Base-by-base conservation (phyloP, 2,797 vertebrate species). In the Hapalemur alaotrensis region DNA sequence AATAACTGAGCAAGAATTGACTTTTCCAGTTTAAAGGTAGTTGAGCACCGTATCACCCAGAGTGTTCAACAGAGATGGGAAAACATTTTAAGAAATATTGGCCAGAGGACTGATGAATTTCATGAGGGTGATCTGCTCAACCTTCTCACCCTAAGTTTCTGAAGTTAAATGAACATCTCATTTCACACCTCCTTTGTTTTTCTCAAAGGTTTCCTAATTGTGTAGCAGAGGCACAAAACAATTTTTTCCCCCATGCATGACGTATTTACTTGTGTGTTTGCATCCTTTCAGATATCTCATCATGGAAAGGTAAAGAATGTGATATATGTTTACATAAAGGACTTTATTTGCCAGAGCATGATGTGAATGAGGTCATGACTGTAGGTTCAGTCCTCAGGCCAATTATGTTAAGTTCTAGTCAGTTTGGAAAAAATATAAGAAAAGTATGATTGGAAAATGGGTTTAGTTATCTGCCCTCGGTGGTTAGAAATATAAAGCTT, bases 1-100 rank as follows among this genome's bases (percentile, higher is more conserved):
- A 93, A 38, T 91, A 93, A 89, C 46, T 78, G 59, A 92, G 84
- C 80, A 95, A 95, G 81, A 87, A 90, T 30, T 0, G 20, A 78
- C 48, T 52, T 78, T 59, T 59, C 12, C 30, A 93, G 61, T 59
- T 86, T 86, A 59, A 72, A 73, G 38, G 41, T 61, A 65, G 32
- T 86, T 86, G 41, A 87, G 30, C 61, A 79, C 20, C 12, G n/a
- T 65, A 25, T 79, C 69, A 86, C 22, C 59, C 41, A 67, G 30
- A 91, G 25, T 41, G 10, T 85, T 90, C 54, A 69, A 52, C 17
- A 89, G 61, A 89, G 30, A 52, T 52, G 54, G 61, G 76, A 73
- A 93, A 90, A 65, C 52, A 28, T 94, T 73, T 90, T 38, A 59
- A 52, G 69, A 78, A 82, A 67, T 73, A 4, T 32, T 50, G 7